phyloP scores from a whole-genome alignment of 2,888 invertebrate genomes.

The Agapostemon virescens region DNA sequence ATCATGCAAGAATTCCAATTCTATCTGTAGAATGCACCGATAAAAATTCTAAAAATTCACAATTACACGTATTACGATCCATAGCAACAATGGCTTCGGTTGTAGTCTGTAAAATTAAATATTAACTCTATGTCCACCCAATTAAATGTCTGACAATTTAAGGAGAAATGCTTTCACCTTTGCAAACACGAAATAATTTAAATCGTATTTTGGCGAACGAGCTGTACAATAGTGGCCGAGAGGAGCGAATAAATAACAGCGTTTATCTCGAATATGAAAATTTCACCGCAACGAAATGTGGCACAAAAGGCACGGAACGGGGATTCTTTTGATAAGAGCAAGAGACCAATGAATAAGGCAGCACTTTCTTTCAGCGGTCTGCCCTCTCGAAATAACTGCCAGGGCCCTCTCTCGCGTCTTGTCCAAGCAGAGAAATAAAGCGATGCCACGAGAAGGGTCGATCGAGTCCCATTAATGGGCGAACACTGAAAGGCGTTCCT shows the following conservation, averaged over 20 bases:
- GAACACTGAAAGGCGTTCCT: slow-evolving; percentile 65
- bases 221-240: too few relatives aligned
- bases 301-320: slow-evolving; percentile 33
- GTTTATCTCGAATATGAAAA: slow-evolving; percentile 35
- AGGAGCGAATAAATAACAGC: slow-evolving; percentile 2
- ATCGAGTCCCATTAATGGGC: slow-evolving; percentile 74
- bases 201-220: neutral
- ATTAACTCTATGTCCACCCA: neutral
- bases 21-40: neutral
- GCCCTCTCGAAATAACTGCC: slow-evolving; percentile 59
- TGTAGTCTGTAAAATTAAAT: neutral
- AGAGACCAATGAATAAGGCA: slow-evolving; percentile 60
- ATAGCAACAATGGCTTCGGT: neutral
- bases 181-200: neutral
- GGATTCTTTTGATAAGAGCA: slow-evolving; percentile 43
- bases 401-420: slow-evolving; percentile 64
- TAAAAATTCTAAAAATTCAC: neutral
- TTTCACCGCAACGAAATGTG: slow-evolving; percentile 21
- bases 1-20: neutral
- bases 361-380: slow-evolving; percentile 57
- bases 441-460: slow-evolving; percentile 62
- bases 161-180: neutral
- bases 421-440: slow-evolving; percentile 67
- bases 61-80: neutral
- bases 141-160: neutral